Evolutionary conservation across 2,113 vertebrate species (phyloP), one percentile per base, ranked within the genome.

Genomic region (Crotophaga sulcirostris): DNA sequence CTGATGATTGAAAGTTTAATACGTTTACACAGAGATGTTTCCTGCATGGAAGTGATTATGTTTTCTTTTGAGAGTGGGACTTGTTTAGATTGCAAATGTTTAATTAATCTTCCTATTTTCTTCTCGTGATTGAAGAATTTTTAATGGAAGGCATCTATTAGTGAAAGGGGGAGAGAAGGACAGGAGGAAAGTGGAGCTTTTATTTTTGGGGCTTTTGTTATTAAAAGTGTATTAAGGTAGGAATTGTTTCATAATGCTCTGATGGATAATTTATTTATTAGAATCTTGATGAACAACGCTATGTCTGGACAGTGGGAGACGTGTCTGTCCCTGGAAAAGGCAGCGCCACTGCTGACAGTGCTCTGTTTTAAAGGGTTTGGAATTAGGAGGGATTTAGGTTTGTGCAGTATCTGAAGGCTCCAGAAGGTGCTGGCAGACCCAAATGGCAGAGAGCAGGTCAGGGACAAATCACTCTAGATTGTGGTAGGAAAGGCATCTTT

Each of bases 21-120:
- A 47, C n/a, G 31, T 70, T 62, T 84, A 51, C 36, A 40, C n/a
- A 29, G 66, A 87, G 54, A 81, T 18, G 13, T 40, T 78, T 84
- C 29, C 55, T 75, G 40, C 31, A 49, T 64, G 49, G 44, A 68
- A 87, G 16, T n/a, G 20, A 23, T 85, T 33, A 21, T 45, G 51
- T 45, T 77, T 70, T 94, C 42, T 84, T 90, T 80, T 72, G 40
- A 84, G 40, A 40, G 19, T 15, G 15, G 54, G 36, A 49, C 34
- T 72, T 66, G 16, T 79, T 76, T 60, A 84, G 47, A 59, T 47
- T 63, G 56, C 19, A 78, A 91, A 51, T 66, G 42, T 51, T 93
- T 70, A 90, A 96, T 88, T 89, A 26, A 40, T 75, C 60, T 74
- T 68, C 44, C 11, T 55, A 14, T 90, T 90, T 94, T 77, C 40